phyloP scores from a whole-genome alignment of 2,797 vertebrate genomes.

The Catostomus latipinnis region DNA sequence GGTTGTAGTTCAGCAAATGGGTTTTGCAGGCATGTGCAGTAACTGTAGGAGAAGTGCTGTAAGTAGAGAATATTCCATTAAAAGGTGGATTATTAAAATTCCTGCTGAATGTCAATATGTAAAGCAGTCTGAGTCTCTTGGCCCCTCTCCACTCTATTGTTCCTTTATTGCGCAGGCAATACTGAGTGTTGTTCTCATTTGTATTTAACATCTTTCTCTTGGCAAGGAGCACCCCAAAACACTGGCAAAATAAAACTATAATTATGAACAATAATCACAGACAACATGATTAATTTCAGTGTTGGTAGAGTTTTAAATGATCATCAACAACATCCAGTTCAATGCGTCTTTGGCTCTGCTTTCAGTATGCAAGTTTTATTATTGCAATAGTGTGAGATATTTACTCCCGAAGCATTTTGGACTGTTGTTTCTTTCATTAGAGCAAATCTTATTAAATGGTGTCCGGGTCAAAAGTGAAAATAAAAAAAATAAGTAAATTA shows the following conservation, averaged over 20 bases:
- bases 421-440: not conserved
- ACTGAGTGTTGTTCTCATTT: conserved; percentile 23
- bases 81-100: conserved; percentile 35
- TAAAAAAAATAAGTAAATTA: too few species aligned
- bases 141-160: conserved; percentile 20
- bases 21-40: not conserved
- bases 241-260: conserved; percentile 25
- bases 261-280: conserved; percentile 5
- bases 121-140: conserved; percentile 33
- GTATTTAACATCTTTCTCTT: conserved; percentile 36
- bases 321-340: conserved; percentile 17
- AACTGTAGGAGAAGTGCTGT: not conserved
- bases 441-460: too few species aligned
- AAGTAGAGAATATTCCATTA: conserved; percentile 7
- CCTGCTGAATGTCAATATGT: conserved; percentile 35
- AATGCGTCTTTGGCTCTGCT: not conserved
- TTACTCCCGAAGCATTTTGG: not conserved
- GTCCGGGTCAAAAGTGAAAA: too few species aligned
- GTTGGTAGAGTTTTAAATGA: conserved; percentile 24
- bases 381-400: conserved; percentile 7
- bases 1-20: not conserved
- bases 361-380: conserved; percentile 5
- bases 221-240: conserved; percentile 6
- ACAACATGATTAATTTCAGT: conserved; percentile 17
- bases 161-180: conserved; percentile 36